phyloP scores from a whole-genome alignment of 2,888 invertebrate species.

The Mimumesa dahlbomi region DNA sequence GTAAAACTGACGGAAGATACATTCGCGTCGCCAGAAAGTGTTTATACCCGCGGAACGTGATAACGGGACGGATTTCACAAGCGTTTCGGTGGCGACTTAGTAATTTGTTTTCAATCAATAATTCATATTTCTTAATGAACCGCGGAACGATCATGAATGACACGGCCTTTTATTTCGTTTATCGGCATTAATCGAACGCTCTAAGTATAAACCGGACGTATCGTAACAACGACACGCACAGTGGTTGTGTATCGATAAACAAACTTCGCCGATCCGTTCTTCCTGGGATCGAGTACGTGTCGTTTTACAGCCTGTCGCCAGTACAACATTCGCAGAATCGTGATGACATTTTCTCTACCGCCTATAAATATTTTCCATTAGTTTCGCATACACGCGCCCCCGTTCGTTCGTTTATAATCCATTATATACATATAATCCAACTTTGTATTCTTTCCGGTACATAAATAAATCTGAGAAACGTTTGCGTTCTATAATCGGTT shows the following conservation, averaged over 20 bases:
- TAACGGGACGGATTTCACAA: conserved; percentile 5
- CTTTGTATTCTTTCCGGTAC: no score
- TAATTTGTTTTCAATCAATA: conserved; percentile 2
- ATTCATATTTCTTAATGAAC: conserved; percentile 9
- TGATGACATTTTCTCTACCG: no score
- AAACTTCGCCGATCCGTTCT: background rate
- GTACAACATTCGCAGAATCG: background rate
- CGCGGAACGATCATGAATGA: conserved; percentile 17
- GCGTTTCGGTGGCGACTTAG: background rate
- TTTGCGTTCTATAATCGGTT: conserved; percentile 1
- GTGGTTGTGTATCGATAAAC: conserved; percentile 1
- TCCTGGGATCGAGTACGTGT: background rate
- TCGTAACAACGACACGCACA: conserved; percentile 5
- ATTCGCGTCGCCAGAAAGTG: no score
- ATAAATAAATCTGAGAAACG: no score
- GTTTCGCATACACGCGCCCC: no score
- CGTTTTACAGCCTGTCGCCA: no score
- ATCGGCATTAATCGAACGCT: background rate
- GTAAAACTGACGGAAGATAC: no score
- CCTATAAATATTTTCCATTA: no score
- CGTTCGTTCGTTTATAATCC: no score
- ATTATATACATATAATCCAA: no score
- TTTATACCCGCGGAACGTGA: background rate
- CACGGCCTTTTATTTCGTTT: conserved; percentile 2
- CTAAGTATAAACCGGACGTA: conserved; percentile 18